Percentiles rank a stretch among this genome's conserved stretches.
Evolutionary conservation across 2,888 invertebrate genomes (phyloP).

Genomic region (Orchesella flavescens): DNA sequence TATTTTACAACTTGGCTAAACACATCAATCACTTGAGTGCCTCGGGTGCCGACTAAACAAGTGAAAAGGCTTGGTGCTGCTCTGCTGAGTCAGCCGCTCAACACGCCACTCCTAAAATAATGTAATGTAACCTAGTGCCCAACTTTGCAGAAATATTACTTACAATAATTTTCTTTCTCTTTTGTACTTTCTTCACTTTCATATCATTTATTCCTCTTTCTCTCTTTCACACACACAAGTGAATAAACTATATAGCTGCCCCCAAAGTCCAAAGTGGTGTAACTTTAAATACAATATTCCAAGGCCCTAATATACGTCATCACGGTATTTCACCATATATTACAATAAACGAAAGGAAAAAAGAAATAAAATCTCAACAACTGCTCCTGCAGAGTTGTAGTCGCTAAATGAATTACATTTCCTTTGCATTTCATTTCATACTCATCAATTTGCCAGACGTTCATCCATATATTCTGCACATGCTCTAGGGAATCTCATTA

Average conservation of each 20-base stretch:
- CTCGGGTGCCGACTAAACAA: constrained; percentile 59
- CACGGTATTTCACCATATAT: neutral
- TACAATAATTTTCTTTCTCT: constrained; percentile 33
- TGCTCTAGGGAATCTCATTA: constrained; percentile 44
- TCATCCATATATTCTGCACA: constrained; percentile 30
- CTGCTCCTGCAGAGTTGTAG: constrained; percentile 6
- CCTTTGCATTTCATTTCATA: constrained; percentile 42
- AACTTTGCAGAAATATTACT: constrained; percentile 44
- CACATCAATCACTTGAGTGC: constrained; percentile 62
- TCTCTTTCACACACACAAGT: neutral
- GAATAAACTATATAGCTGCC: neutral
- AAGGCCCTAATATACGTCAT: neutral
- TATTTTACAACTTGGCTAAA: constrained; percentile 50
- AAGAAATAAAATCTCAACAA: constrained; percentile 39
- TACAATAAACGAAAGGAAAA: neutral
- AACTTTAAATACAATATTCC: too few species aligned
- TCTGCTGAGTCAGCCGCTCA: constrained; percentile 48
- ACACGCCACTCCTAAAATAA: constrained; percentile 30
- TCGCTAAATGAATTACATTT: constrained; percentile 48
- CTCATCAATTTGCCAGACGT: constrained; percentile 57
- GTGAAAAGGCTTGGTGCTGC: constrained; percentile 32
- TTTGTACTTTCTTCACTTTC: constrained; percentile 12
- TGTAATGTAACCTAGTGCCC: constrained; percentile 34
- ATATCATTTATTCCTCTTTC: constrained; percentile 21
- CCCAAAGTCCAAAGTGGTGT: too few species aligned